phyloP scores from a whole-genome alignment of 2,888 invertebrate species.

The Drosophila pseudotalamancana region DNA sequence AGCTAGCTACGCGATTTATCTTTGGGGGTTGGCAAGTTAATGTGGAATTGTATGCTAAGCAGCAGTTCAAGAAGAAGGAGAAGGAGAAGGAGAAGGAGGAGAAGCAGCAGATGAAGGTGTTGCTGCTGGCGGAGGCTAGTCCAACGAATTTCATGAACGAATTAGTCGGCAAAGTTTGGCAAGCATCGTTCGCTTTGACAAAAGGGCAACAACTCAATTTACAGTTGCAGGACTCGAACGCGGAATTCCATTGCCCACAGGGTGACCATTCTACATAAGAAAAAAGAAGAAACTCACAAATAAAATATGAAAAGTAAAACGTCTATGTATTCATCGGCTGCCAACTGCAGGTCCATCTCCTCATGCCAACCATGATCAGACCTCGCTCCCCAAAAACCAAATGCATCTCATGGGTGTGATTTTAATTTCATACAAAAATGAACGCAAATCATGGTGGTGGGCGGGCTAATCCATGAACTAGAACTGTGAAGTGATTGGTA shows the following conservation, averaged over 20 bases:
- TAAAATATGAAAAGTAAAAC: conserved; percentile 28
- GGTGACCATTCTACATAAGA: conserved; percentile 54
- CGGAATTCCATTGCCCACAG: conserved; percentile 69
- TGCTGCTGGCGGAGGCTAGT: conserved; percentile 28
- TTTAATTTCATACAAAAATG: conserved; percentile 85
- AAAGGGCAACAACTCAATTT: conserved; percentile 78
- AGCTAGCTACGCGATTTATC: conserved; percentile 74
- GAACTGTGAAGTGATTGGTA: not conserved
- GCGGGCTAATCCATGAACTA: not conserved
- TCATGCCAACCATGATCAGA: not conserved
- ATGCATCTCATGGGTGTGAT: conserved; percentile 84
- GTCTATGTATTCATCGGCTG: conserved; percentile 43
- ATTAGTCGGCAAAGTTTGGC: conserved; percentile 71
- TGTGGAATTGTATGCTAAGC: conserved; percentile 80
- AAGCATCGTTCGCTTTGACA: conserved; percentile 35
- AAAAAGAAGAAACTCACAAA: conserved; percentile 4
- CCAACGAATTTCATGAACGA: conserved; percentile 76
- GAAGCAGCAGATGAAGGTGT: not conserved
- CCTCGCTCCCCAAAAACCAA: conserved; percentile 2
- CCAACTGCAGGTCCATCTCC: conserved; percentile 32
- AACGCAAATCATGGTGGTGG: conserved; percentile 70
- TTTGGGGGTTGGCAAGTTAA: conserved; percentile 74
- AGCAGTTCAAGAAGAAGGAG: conserved; percentile 47
- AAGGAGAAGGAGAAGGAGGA: not conserved
- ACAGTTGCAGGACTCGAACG: conserved; percentile 60